Evolutionary conservation across 53 echinoderm and acorn worm species (phyloP).

Genomic region (Zoroaster sp.): DNA sequence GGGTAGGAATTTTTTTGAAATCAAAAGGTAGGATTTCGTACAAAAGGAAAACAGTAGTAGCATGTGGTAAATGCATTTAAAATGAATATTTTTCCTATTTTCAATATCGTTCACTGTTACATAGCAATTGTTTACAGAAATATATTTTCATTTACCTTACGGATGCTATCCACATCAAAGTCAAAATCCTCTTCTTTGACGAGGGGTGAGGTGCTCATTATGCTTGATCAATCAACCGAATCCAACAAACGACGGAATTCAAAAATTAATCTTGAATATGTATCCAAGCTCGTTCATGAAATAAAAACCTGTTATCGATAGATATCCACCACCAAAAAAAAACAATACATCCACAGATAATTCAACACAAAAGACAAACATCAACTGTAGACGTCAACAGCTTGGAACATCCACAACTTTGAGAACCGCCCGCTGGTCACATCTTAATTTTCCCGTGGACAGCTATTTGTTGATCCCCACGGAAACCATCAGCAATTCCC

Average conservation of each 20-base stretch:
- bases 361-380: background rate
- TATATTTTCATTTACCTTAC: conserved; percentile 12
- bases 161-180: conserved; percentile 29
- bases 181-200: conserved; percentile 36
- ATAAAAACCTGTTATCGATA: background rate
- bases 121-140: background rate
- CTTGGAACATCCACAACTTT: no score
- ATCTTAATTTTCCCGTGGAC: background rate
- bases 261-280: background rate
- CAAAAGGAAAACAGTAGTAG: no score
- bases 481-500: background rate
- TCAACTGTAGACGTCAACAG: background rate
- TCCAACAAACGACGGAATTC: background rate
- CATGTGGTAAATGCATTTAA: no score
- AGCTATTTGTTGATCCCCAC: background rate
- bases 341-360: background rate
- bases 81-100: no score
- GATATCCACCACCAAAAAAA: background rate
- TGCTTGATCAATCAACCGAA: background rate
- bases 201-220: conserved; percentile 31
- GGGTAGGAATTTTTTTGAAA: no score
- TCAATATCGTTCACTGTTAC: no score
- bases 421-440: no score
- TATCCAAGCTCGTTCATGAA: background rate
- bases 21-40: no score